Conservation (phyloP, 1,140 invertebrate genomes). For the Pteromalus puparum region DNA sequence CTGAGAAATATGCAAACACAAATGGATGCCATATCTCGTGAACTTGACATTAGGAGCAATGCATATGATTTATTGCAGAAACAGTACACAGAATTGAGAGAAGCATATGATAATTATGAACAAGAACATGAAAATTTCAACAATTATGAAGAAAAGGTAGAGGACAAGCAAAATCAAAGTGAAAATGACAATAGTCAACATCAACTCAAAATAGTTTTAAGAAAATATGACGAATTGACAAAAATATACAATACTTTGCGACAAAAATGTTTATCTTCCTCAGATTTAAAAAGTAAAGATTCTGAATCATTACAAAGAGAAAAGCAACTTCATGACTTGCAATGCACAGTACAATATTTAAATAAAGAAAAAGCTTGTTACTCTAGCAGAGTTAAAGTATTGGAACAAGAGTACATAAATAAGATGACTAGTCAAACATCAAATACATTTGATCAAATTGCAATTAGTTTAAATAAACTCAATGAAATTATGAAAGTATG, state of each 20-base stretch:
- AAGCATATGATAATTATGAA: background rate
- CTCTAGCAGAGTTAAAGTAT: background rate
- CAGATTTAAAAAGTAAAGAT: background rate
- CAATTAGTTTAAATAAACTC: background rate
- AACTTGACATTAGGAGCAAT: conserved; percentile 37
- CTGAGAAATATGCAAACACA: conserved; percentile 70
- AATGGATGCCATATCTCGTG: conserved; percentile 65
- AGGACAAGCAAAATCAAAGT: background rate
- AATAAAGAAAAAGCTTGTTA: background rate
- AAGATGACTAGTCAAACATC: background rate
- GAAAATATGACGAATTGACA: background rate
- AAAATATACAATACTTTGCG: background rate
- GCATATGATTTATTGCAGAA: conserved; percentile 51
- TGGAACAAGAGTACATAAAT: background rate
- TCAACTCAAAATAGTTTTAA: background rate
- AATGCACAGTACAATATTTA: background rate
- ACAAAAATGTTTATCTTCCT: background rate
- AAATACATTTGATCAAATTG: background rate
- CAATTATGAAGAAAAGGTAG: background rate
- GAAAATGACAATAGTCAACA: background rate
- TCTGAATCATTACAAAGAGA: background rate
- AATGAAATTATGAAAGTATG: background rate
- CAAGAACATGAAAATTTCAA: background rate
- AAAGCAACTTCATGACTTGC: background rate
- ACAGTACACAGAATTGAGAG: background rate